A percentile compares a stretch with the other conserved stretches of the same genome.
These are phyloP conservation scores for Vesta saturnalis DNA, from an alignment of 2,888 invertebrate genomes.

Conservation along the genomic window DNA sequence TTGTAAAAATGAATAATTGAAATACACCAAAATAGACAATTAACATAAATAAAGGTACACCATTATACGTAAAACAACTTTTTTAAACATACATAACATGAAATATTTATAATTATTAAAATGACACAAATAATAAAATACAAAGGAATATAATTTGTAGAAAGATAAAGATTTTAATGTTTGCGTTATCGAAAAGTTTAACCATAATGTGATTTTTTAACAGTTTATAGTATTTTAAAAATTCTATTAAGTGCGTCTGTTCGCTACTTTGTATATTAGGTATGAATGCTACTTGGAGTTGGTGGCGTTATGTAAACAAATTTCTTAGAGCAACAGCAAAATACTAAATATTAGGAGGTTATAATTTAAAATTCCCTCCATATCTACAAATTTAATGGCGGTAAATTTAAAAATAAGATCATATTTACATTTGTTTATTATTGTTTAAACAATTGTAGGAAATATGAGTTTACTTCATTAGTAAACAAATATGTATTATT, in stretches of 20 bases:
- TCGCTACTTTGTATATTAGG: constrained; percentile 26
- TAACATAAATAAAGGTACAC: constrained; percentile 23
- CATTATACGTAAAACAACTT: neutral
- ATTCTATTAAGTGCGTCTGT: constrained; percentile 29
- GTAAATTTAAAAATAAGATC: constrained; percentile 28
- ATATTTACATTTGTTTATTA: constrained; percentile 25
- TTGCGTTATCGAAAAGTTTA: constrained; percentile 19
- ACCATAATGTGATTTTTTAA: constrained; percentile 27
- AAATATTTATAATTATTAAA: constrained; percentile 2
- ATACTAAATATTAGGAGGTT: constrained; percentile 24
- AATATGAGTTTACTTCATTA: neutral
- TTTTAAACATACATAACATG: neutral
- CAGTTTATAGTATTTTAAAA: constrained; percentile 32
- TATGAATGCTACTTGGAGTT: constrained; percentile 30
- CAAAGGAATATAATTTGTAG: neutral
- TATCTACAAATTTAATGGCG: constrained; percentile 27
- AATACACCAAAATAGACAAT: constrained; percentile 31
- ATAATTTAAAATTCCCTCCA: constrained; percentile 24
- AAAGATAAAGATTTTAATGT: constrained; percentile 19
- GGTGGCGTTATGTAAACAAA: constrained; percentile 27
- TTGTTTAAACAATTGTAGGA: neutral
- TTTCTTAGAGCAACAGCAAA: constrained; percentile 30
- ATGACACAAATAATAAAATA: neutral
- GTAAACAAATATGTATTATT: constrained; percentile 4
- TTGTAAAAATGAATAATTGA: constrained; percentile 22